Evolutionary conservation across 1,140 invertebrate genomes (phyloP).

Genomic region (Triops longicaudatus): DNA sequence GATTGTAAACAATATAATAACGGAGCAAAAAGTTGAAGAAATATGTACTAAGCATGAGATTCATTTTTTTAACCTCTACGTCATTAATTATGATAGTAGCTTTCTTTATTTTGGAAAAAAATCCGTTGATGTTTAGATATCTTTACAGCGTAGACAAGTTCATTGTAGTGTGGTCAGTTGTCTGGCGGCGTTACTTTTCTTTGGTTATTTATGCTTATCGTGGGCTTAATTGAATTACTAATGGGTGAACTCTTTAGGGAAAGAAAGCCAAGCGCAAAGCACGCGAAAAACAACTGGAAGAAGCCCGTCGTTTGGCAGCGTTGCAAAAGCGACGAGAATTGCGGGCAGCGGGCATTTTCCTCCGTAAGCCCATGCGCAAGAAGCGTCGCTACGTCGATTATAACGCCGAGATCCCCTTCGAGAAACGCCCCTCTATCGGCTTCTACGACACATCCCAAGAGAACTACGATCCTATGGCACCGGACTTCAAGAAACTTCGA

Average conservation of each 20-base stretch:
- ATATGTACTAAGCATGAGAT: too few species aligned
- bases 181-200: not conserved
- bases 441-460: slow-evolving; percentile 92
- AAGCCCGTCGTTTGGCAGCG: slow-evolving; percentile 89
- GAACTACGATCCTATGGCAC: slow-evolving; percentile 72
- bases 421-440: slow-evolving; percentile 80
- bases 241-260: too few species aligned
- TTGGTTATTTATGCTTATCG: too few species aligned
- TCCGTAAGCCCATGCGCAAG: slow-evolving; percentile 50
- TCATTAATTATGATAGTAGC: too few species aligned
- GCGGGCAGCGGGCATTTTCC: slow-evolving; percentile 91
- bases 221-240: not conserved
- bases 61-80: too few species aligned
- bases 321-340: slow-evolving; percentile 94
- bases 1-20: too few species aligned
- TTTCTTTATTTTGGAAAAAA: too few species aligned
- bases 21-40: too few species aligned
- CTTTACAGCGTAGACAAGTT: not conserved
- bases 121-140: not conserved
- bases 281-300: slow-evolving; percentile 95
- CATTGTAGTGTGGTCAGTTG: not conserved
- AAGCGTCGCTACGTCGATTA: slow-evolving; percentile 88
- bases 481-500: slow-evolving; percentile 77
- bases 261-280: slow-evolving; percentile 99
- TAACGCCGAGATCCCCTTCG: slow-evolving; percentile 95